Evolutionary conservation across 2,888 invertebrate species (phyloP), one percentile per base, ranked within the genome.

Genomic region (Nowickia ferox): DNA sequence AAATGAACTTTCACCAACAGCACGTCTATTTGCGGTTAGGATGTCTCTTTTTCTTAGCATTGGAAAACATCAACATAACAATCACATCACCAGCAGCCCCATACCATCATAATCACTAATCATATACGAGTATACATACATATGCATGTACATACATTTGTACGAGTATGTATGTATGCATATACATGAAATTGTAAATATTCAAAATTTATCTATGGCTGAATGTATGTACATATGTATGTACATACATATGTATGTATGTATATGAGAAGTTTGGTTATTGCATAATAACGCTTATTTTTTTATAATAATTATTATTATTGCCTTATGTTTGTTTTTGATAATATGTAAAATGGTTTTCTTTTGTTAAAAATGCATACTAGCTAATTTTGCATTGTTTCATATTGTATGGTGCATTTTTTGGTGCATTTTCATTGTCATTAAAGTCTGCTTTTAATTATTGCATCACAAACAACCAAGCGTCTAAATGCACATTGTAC

Each of bases 391-490:
- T 61, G 61, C 55, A 55, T 63, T 79, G 10, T 63, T 42, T 63
- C 55, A n/a, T 53, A n/a, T 42, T 61, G 61, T 22, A 78, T 57
- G 69, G 42, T 53, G 78, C 40, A 59, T 55, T 59, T 42, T 11
- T 53, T 66, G 5, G 30, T 59, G 42, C 57, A 77, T 84, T 75
- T 86, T 83, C 86, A 86, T 80, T 86, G 83, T 74, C 86, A 86
- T 83, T 86, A 75, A 65, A 86, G 83, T 83, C 55, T 40, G 46
- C 48, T 82, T 76, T 79, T 86, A 86, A 86, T 86, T 83, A 63
- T 86, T 86, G 86, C 86, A 83, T 86, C 79, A 86, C 61, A 68
- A 53, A 53, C 76, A 76, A 15, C 74, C 53, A 76, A 69, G 51
- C 81, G 46, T 53, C 74, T 75, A 53, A 74, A 68, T 57, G 48